Percentiles rank a stretch among this genome's conserved stretches.
phyloP scores from a whole-genome alignment of 2,113 vertebrate genomes.

The Clarias macrocephalus region DNA sequence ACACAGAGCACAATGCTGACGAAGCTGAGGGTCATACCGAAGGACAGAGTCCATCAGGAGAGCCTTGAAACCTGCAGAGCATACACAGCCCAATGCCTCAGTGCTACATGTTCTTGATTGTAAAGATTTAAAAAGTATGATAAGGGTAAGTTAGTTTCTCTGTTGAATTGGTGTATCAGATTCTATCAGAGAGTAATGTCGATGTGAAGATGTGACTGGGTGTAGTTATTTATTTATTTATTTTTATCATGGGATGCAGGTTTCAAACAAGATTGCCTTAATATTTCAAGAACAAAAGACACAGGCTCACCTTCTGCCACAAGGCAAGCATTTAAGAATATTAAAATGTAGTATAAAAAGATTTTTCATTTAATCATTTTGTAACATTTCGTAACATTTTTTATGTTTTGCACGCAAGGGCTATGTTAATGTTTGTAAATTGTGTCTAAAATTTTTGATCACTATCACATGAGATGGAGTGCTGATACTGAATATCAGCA shows the following conservation, averaged over 20 bases:
- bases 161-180: constrained; percentile 10
- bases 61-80: constrained; percentile 55
- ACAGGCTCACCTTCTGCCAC: not conserved
- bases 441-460: not conserved
- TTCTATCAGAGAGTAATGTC: not conserved
- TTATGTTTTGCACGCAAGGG: not conserved
- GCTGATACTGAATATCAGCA: too few species aligned
- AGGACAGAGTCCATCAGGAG: constrained; percentile 58
- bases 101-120: constrained; percentile 20
- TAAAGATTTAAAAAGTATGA: constrained; percentile 1
- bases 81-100: constrained; percentile 30
- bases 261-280: not conserved
- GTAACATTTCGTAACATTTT: too few species aligned
- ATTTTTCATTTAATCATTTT: not conserved
- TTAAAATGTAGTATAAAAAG: not conserved
- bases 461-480: too few species aligned
- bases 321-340: not conserved
- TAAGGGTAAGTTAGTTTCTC: not conserved
- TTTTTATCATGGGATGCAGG: not conserved
- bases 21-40: constrained; percentile 50
- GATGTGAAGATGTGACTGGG: not conserved
- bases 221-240: not conserved
- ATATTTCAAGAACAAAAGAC: not conserved
- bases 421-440: not conserved
- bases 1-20: constrained; percentile 50